Base-by-base conservation (phyloP, 2,888 invertebrate species). In the Papilio elwesi region DNA sequence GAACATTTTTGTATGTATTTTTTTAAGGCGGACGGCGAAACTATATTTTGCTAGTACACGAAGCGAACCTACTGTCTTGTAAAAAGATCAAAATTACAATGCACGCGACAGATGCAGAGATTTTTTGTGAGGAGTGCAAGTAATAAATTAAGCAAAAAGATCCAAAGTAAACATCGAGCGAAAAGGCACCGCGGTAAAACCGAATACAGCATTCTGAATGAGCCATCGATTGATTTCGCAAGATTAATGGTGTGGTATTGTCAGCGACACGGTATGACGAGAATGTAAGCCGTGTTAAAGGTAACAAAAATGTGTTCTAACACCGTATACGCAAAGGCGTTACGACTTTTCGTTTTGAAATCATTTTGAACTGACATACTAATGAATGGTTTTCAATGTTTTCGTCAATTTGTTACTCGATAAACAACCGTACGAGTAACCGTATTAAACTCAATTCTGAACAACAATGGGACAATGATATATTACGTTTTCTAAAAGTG, bases 151-250 rank as follows among this genome's bases (percentile, higher is more conserved):
- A 84, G 89, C 88, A 90, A 93, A 93, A 92, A 92, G 86, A 90
- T 90, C 86, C 86, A 91, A 91, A 92, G 90, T 90, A 93, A 94
- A 94, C 89, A 93, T 88, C 84, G 86, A 89, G 85, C 87, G 81
- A 90, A 85, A 92, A 91, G 87, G 87, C 87, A 87, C 49, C 87
- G 89, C 90, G 87, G 90, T 84, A 88, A 91, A 90, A 88, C 91
- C 92, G 89, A 92, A 93, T 90, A 92, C 91, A 90, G 92, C 91
- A 92, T 93, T 92, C 91, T 90, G 91, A 93, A 92, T 92, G 92
- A 92, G 91, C 93, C 92, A 93, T 93, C 93, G 94, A 94, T 94
- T 94, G 93, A 94, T 94, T 94, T 92, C 87, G 86, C 86, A 94
- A 94, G 94, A 94, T 94, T 93, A 93, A 94, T 94, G 93, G 90